Evolutionary conservation across 2,113 vertebrate genomes (phyloP).

Genomic region (Colinus virginianus): DNA sequence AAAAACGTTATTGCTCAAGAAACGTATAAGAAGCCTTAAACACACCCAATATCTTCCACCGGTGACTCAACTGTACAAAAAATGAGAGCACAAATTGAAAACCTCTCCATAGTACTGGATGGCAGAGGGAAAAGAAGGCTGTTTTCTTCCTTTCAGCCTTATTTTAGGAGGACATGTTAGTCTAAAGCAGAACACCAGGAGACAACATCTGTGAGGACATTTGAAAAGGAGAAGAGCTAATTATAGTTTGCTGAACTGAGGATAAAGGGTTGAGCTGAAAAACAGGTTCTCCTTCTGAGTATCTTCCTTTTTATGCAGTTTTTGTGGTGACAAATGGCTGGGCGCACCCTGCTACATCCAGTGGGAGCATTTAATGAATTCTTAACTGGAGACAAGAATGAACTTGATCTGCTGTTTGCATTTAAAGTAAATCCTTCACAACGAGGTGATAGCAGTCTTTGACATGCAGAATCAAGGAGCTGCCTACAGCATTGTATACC

Average conservation of each 20-base stretch:
- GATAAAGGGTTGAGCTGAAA: constrained; percentile 39
- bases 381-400: constrained; percentile 56
- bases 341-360: constrained; percentile 50
- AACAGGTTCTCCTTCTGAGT: constrained; percentile 51
- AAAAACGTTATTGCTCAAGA: neutral
- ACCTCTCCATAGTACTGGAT: neutral
- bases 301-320: constrained; percentile 33
- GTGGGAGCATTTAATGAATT: constrained; percentile 46
- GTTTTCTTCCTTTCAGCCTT: neutral
- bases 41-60: neutral
- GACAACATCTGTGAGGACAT: neutral
- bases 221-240: neutral
- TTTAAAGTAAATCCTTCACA: neutral
- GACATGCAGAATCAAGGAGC: neutral
- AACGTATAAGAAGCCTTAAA: neutral
- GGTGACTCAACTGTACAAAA: constrained; percentile 37
- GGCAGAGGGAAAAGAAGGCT: neutral
- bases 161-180: neutral
- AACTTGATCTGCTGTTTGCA: constrained; percentile 55
- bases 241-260: neutral
- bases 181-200: neutral
- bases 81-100: constrained; percentile 8
- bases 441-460: neutral
- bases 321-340: constrained; percentile 61
- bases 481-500: neutral